These are phyloP conservation scores for Ivindomyrus marchei DNA, from an alignment of 2,113 vertebrate genomes.

Conservation along the genomic window DNA sequence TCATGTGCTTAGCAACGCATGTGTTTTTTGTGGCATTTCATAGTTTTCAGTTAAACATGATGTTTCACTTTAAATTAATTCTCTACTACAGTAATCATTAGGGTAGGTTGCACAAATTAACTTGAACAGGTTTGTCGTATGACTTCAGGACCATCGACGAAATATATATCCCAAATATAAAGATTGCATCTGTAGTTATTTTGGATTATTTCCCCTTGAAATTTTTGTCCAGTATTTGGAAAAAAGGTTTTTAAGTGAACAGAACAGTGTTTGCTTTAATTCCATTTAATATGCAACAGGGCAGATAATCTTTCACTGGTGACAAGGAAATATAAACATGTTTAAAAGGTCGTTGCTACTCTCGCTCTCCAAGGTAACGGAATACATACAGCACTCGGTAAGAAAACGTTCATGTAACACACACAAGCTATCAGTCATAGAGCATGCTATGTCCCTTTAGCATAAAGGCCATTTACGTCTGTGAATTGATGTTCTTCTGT, in stretches of 20 bases:
- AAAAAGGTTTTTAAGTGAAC: neutral
- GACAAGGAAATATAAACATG: neutral
- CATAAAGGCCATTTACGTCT: neutral
- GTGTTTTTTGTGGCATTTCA: neutral
- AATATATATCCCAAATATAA: neutral
- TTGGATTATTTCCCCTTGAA: neutral
- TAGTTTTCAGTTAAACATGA: neutral
- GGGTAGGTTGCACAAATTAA: neutral
- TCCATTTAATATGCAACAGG: neutral
- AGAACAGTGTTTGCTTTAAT: neutral
- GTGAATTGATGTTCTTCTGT: neutral
- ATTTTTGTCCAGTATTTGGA: neutral
- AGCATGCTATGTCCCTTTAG: neutral
- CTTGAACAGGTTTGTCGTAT: neutral
- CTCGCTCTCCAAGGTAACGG: neutral
- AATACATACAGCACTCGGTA: neutral
- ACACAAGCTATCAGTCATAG: neutral
- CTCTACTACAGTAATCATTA: neutral
- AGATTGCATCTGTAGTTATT: neutral
- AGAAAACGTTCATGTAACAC: neutral
- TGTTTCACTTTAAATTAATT: neutral
- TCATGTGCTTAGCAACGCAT: neutral
- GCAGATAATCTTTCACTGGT: neutral
- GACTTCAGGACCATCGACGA: neutral
- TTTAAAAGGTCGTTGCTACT: neutral